phyloP scores from a whole-genome alignment of 2,888 invertebrate genomes.

The Nemoura dubitans region DNA sequence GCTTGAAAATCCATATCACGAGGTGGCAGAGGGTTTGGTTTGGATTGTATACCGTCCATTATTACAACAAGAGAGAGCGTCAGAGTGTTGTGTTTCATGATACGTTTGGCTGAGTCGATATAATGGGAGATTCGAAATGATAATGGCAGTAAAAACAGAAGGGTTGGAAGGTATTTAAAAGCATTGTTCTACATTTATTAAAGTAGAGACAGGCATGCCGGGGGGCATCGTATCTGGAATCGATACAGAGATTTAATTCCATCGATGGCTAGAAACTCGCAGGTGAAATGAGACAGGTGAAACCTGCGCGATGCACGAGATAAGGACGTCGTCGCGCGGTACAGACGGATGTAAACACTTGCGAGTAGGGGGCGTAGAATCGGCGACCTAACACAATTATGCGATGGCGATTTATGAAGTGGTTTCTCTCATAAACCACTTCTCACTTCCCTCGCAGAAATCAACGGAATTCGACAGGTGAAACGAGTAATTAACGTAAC shows the following conservation, averaged over 20 bases:
- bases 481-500: background rate
- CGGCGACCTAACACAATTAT: background rate
- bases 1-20: background rate
- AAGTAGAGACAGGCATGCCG: background rate
- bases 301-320: background rate
- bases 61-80: background rate
- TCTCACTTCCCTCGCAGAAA: background rate
- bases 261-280: background rate
- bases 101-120: background rate
- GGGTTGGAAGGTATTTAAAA: background rate
- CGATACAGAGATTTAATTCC: background rate
- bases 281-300: background rate
- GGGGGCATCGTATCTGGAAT: background rate
- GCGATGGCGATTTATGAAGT: no score
- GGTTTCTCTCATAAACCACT: background rate
- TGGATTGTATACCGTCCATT: background rate
- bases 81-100: background rate
- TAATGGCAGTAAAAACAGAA: background rate
- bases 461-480: background rate
- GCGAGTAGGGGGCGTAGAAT: background rate
- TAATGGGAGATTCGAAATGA: background rate
- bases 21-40: background rate
- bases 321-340: background rate
- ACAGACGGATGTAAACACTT: background rate
- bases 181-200: background rate